Percentiles rank a stretch among this genome's conserved stretches.
Conservation (phyloP, 2,797 vertebrate species). For the Capromys pilorides region DNA sequence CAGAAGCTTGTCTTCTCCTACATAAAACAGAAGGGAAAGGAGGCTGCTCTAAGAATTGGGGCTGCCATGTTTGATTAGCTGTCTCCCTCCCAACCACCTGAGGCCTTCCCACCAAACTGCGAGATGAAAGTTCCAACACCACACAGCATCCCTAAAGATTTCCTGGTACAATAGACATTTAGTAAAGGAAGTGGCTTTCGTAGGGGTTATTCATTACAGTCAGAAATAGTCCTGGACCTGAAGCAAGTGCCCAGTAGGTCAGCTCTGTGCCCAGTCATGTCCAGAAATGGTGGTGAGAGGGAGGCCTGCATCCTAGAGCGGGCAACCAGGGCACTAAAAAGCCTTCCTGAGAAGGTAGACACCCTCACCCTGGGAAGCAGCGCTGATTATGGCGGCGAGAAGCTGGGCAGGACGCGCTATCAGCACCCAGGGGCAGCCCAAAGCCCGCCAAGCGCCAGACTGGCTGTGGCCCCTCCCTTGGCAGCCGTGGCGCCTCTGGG, state of each 20-base stretch:
- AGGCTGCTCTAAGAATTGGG: not conserved
- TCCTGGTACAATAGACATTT: not conserved
- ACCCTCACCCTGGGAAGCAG: not conserved
- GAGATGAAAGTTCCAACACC: not conserved
- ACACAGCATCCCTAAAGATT: not conserved
- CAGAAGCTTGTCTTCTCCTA: not conserved
- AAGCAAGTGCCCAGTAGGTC: not conserved
- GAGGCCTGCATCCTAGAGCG: not conserved
- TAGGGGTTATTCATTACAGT: not conserved
- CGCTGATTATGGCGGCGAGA: not conserved
- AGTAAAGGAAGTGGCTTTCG: not conserved
- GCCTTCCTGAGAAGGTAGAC: not conserved
- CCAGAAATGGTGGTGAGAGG: not conserved
- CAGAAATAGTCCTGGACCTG: not conserved
- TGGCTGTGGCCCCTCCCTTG: conserved; percentile 71
- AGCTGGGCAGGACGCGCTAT: not conserved
- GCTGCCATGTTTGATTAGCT: not conserved
- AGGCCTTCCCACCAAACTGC: not conserved
- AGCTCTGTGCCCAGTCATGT: fast-evolving
- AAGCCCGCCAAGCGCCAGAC: conserved; percentile 58
- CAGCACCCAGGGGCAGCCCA: not conserved
- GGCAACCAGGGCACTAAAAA: not conserved
- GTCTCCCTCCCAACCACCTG: not conserved
- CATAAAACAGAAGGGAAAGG: fast-evolving
- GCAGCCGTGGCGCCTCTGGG: conserved; percentile 59